Conservation (phyloP, 2,797 vertebrate species). For the Florisuga fusca region DNA sequence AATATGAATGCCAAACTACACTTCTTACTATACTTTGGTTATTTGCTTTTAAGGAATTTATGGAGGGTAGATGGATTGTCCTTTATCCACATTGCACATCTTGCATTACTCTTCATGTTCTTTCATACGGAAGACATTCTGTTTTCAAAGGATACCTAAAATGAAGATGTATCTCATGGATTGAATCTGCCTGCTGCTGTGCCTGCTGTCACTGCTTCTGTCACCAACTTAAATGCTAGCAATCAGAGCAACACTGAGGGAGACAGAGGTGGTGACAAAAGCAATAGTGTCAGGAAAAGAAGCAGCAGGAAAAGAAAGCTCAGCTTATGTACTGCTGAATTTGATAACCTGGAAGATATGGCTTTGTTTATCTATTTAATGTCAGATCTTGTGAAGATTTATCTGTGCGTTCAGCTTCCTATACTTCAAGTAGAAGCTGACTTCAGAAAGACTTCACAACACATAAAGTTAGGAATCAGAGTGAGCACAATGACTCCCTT, state of each 20-base stretch:
- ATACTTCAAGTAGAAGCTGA: background rate
- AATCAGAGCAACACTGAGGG: background rate
- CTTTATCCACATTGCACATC: background rate
- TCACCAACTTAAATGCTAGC: background rate
- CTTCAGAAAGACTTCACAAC: background rate
- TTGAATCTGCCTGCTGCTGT: slow-evolving; percentile 2
- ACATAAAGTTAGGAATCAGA: background rate
- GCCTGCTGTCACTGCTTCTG: slow-evolving; percentile 8
- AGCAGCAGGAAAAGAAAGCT: background rate
- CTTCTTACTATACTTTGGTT: background rate
- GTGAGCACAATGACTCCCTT: background rate
- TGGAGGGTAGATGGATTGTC: background rate
- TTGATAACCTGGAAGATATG: background rate
- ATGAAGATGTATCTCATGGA: slow-evolving; percentile 14
- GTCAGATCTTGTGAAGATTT: background rate
- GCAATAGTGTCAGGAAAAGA: background rate
- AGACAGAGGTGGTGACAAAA: background rate
- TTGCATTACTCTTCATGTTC: background rate
- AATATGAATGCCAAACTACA: background rate
- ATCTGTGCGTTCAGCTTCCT: background rate
- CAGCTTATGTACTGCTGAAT: background rate
- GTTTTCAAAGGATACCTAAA: background rate
- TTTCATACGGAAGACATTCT: background rate
- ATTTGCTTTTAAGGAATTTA: background rate
- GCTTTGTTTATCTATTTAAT: background rate